phyloP scores from a whole-genome alignment of 2,113 vertebrate species.

The Fregata magnificens region DNA sequence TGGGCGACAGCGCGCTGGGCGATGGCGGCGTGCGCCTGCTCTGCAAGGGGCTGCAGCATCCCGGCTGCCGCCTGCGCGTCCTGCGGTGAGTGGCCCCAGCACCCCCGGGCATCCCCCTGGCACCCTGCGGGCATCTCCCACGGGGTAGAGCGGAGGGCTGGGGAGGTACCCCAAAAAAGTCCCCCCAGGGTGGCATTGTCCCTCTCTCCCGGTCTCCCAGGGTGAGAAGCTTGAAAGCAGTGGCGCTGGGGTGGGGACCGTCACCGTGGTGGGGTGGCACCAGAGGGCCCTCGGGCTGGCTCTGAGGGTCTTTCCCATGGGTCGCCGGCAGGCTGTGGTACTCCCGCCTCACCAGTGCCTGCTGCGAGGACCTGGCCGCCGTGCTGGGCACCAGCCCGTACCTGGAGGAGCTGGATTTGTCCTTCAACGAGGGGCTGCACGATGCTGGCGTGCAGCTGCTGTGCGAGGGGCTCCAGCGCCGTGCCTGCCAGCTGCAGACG shows the following conservation, averaged over 20 bases:
- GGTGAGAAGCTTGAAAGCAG: background rate
- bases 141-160: accelerated
- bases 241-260: accelerated
- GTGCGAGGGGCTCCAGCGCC: background rate
- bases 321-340: background rate
- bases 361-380: background rate
- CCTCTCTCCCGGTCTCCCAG: background rate
- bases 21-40: background rate
- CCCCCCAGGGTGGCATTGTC: accelerated
- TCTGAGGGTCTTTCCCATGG: background rate
- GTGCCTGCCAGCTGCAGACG: background rate
- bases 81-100: background rate
- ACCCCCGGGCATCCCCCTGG: too few relatives aligned
- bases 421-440: background rate
- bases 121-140: accelerated
- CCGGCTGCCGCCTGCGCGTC: background rate
- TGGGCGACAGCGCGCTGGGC: background rate
- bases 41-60: background rate
- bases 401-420: slow-evolving; percentile 38
- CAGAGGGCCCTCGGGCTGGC: accelerated
- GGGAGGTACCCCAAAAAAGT: background rate
- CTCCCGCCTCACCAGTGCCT: background rate
- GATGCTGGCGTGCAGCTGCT: background rate
- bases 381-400: background rate
- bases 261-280: accelerated